Percentiles rank a stretch among this genome's conserved stretches.
phyloP scores from a whole-genome alignment of 2,797 vertebrate genomes.

The Emydoidea blandingii region DNA sequence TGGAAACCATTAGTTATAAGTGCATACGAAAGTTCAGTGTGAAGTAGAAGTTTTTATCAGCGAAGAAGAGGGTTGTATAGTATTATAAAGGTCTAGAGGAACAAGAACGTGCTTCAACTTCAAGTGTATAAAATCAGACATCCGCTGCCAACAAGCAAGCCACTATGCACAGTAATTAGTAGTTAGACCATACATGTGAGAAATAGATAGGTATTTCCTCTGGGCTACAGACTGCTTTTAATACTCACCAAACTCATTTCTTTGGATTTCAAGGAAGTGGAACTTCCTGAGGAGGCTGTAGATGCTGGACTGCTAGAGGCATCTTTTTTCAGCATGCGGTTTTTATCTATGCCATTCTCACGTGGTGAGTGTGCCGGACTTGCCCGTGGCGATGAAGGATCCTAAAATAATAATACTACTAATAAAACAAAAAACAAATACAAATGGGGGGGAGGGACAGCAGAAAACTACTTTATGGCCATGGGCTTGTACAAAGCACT shows the following conservation, averaged over 20 bases:
- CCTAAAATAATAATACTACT: conserved; percentile 68
- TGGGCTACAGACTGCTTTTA: neutral
- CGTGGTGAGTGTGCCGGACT: conserved; percentile 87
- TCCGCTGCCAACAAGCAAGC: neutral
- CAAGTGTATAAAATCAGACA: neutral
- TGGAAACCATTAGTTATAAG: neutral
- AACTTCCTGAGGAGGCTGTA: conserved; percentile 88
- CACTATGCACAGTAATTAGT: neutral
- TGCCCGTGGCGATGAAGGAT: conserved; percentile 86
- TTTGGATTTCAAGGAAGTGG: conserved; percentile 96
- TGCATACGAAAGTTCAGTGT: neutral
- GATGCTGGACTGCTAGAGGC: conserved; percentile 88
- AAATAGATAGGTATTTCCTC: neutral
- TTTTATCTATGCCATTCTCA: conserved; percentile 90
- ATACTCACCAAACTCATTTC: conserved; percentile 91
- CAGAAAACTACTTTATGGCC: rapidly evolving
- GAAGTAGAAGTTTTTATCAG: neutral
- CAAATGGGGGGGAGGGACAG: neutral
- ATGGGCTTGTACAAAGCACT: neutral
- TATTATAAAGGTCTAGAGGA: neutral
- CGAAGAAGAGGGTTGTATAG: neutral
- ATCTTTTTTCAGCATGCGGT: conserved; percentile 86
- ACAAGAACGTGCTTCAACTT: neutral
- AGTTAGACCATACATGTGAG: neutral
- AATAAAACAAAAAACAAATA: neutral